Base-by-base conservation (phyloP, 2,888 invertebrate genomes). In the Drosophila aldrichi region DNA sequence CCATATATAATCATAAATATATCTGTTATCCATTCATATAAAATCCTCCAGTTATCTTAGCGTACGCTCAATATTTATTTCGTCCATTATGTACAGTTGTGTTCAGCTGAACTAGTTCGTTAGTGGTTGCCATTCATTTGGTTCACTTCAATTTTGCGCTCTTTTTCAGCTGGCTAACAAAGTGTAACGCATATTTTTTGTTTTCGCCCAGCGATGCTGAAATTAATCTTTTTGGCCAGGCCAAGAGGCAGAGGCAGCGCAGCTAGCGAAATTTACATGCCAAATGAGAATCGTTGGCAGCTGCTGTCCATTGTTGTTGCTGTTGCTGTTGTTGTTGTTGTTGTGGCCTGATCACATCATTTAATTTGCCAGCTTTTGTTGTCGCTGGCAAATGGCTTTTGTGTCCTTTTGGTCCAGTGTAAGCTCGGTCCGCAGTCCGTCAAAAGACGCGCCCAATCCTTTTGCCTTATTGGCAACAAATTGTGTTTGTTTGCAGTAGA, bases 331-430 rank as follows among this genome's bases (percentile, higher is more conserved):
- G n/a, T n/a, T n/a, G n/a, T n/a, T n/a, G n/a, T n/a, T n/a, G 43
- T 14, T 40, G 18, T 22, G 59, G 66, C 12, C 48, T 44, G 62
- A 63, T 63, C 69, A 69, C 74, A 74, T 65, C 69, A 61, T 61
- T 69, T 66, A 67, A 74, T 76, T 74, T 74, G 63, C 41, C 51
- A 48, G 55, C 70, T 43, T 74, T 74, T 69, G 70, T 74, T 62
- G 51, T 74, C 68, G 74, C 63, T 77, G 66, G 64, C 69, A 82
- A 80, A 79, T 82, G 74, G 80, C 70, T 77, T 79, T 67, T 25
- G 8, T 51, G 46, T 67, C 36, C 43, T 59, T 58, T 44, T 10
- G 36, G 52, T 49, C 20, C 62, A 58, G 54, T 70, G 48, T 29
- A 7, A 48, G 29, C n/a, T 18, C 71, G 54, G 54, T 67, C 54